Evolutionary conservation across 2,113 vertebrate genomes (phyloP).

Genomic region (Mystacornis crossleyi): DNA sequence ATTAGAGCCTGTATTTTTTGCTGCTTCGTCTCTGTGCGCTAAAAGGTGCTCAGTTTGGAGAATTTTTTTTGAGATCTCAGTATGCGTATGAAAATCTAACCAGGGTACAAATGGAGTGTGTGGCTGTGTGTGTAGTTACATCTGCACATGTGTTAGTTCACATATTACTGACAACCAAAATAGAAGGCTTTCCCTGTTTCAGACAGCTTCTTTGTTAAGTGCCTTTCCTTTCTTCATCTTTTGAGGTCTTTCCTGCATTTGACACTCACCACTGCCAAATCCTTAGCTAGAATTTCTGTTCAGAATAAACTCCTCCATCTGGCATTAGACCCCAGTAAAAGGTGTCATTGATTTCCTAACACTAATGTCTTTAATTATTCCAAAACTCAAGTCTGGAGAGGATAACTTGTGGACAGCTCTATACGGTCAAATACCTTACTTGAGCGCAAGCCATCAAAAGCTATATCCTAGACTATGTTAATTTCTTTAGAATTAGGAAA

Average conservation of each 20-base stretch:
- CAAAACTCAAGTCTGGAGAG: neutral
- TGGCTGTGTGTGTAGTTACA: neutral
- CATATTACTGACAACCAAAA: neutral
- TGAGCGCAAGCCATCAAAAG: neutral
- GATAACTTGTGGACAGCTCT: neutral
- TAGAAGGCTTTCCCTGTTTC: neutral
- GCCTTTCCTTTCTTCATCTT: neutral
- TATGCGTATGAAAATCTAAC: neutral
- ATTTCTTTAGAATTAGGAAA: neutral
- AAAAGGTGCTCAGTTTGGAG: neutral
- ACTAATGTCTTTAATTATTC: neutral
- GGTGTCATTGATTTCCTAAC: neutral
- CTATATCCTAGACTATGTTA: neutral
- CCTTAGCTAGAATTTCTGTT: neutral
- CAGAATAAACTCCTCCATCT: neutral
- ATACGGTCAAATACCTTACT: neutral
- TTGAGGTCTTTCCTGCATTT: neutral
- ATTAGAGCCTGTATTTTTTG: neutral
- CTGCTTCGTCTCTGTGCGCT: neutral
- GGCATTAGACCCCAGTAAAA: neutral
- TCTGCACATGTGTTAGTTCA: neutral
- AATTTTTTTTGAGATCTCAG: neutral
- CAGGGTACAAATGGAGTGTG: neutral
- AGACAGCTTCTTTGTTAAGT: neutral
- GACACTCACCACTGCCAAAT: neutral